phyloP scores from a whole-genome alignment of 2,113 vertebrate species.

The Trogon surrucura region DNA sequence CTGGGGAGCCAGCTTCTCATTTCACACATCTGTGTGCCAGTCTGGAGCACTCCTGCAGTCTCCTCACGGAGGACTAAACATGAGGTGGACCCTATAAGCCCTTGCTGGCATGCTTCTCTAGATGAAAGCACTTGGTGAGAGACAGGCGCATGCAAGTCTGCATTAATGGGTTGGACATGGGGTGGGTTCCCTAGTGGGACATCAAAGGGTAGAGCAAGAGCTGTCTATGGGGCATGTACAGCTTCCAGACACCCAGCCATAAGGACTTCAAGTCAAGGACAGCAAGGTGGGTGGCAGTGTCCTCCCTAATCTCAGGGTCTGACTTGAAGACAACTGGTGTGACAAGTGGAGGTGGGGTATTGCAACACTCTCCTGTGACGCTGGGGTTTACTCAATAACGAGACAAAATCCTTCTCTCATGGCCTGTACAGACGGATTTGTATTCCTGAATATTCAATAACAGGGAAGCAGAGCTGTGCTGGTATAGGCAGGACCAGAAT shows the following conservation, averaged over 20 bases:
- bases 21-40: fast-evolving
- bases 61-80: background rate
- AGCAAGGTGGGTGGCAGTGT: background rate
- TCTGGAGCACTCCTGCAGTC: background rate
- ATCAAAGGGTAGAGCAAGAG: background rate
- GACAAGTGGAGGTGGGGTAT: background rate
- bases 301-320: background rate
- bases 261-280: background rate
- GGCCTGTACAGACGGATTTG: background rate
- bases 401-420: background rate
- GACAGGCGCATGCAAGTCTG: background rate
- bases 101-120: background rate
- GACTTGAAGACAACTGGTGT: background rate
- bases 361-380: background rate
- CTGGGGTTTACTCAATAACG: background rate
- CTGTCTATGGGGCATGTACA: background rate
- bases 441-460: background rate
- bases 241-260: background rate
- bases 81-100: background rate
- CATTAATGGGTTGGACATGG: background rate
- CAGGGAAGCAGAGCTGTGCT: background rate
- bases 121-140: background rate
- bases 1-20: background rate
- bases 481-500: background rate
- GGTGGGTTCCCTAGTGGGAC: background rate